Evolutionary conservation across 30 jellyfish, hydroid and myxozoan genomes (phyloP).

Genomic region (Pelagia noctiluca): DNA sequence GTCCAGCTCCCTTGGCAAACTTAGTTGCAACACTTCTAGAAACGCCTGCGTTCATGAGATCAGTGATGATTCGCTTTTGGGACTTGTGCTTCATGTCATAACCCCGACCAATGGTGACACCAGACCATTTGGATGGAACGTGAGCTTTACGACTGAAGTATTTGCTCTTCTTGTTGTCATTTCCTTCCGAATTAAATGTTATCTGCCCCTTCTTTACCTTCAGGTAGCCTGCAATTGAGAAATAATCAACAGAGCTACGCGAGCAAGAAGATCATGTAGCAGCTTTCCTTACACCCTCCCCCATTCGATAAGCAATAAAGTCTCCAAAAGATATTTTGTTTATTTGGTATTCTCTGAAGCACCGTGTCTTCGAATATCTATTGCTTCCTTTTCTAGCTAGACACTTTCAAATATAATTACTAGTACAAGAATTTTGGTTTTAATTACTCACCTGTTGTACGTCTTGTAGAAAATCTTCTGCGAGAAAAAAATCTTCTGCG

Average conservation of each 20-base stretch:
- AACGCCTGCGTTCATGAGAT: constrained; percentile 63
- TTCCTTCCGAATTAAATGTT: constrained; percentile 80
- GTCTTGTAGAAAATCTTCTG: background rate
- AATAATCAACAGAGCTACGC: background rate
- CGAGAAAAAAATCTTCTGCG: no score
- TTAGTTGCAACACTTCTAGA: constrained; percentile 36
- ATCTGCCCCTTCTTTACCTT: constrained; percentile 73
- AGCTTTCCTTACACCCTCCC: background rate
- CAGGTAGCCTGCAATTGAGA: constrained; percentile 18
- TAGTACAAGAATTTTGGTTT: background rate
- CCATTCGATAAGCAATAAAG: background rate
- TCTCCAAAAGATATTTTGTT: no score
- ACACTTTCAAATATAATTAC: background rate
- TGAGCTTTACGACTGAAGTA: constrained; percentile 70
- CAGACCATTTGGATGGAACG: constrained; percentile 76
- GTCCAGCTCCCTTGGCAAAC: constrained; percentile 50
- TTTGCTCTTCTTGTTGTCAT: constrained; percentile 58
- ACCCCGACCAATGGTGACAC: constrained; percentile 83
- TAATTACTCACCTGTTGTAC: background rate
- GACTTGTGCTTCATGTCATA: constrained; percentile 74
- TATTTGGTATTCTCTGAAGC: no score
- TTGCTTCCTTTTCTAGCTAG: no score
- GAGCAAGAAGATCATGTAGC: background rate
- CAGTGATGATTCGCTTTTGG: constrained; percentile 41
- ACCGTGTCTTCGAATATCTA: no score